Percentiles rank a stretch among this genome's conserved stretches.
phyloP scores from a whole-genome alignment of 2,113 vertebrate genomes.

The Phylloscopus whistleri region DNA sequence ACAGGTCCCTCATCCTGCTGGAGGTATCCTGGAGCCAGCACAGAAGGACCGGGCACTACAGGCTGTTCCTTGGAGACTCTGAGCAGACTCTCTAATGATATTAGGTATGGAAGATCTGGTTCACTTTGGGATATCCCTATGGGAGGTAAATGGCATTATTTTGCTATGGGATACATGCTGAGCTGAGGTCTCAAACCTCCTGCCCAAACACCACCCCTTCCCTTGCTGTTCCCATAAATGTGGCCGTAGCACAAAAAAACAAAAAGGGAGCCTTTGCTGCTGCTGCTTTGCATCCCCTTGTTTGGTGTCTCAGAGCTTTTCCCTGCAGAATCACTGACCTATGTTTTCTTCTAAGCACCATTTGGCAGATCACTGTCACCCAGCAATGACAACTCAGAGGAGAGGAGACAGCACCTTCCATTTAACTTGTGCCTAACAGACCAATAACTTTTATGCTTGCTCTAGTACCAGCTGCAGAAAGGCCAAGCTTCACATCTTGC shows the following conservation, averaged over 20 bases:
- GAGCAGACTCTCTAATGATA: background rate
- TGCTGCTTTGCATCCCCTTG: background rate
- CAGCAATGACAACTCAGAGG: background rate
- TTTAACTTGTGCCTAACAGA: rapidly evolving
- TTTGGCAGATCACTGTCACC: background rate
- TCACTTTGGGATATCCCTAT: background rate
- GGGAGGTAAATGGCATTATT: background rate
- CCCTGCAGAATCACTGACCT: background rate
- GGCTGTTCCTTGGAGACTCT: background rate
- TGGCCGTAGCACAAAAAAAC: background rate
- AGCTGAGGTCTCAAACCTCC: background rate
- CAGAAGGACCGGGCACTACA: background rate
- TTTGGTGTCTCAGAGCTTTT: rapidly evolving
- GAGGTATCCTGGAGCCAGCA: background rate
- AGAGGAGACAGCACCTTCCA: background rate
- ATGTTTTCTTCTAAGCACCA: background rate
- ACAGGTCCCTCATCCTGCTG: background rate
- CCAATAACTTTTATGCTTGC: rapidly evolving
- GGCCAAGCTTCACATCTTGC: background rate
- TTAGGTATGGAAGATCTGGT: background rate
- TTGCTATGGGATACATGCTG: background rate
- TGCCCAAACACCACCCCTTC: background rate
- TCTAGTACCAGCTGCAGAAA: background rate
- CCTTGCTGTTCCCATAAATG: background rate
- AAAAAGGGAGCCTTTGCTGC: background rate